Evolutionary conservation across 2,797 vertebrate species (phyloP).

Genomic region (Sparidentex hasta): DNA sequence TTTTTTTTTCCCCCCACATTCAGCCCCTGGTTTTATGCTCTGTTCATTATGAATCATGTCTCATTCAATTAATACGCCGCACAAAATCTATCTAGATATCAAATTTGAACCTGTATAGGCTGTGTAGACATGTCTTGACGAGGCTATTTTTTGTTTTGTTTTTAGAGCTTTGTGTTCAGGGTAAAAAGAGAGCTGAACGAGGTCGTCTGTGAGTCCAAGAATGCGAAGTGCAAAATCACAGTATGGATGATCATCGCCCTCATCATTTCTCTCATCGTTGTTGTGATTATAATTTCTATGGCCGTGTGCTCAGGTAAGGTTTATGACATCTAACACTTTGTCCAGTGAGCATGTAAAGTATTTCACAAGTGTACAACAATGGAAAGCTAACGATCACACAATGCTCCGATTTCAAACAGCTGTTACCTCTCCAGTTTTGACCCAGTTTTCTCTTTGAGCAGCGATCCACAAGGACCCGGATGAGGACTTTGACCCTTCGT

Average conservation of each 20-base stretch:
- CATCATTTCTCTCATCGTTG: slow-evolving; percentile 49
- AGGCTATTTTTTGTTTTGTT: neutral
- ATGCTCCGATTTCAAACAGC: neutral
- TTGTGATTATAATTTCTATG: slow-evolving; percentile 46
- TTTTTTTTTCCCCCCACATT: neutral
- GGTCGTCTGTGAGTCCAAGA: slow-evolving; percentile 7
- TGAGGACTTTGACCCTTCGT: slow-evolving; percentile 71
- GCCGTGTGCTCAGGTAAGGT: slow-evolving; percentile 72
- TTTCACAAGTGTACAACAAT: neutral
- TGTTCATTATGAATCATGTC: neutral
- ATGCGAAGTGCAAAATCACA: slow-evolving; percentile 23
- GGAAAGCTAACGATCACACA: neutral
- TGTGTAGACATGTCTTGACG: neutral
- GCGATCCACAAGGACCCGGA: slow-evolving; percentile 73
- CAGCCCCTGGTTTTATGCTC: neutral
- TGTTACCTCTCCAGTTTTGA: neutral
- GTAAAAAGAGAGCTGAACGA: slow-evolving; percentile 57
- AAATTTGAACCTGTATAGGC: neutral
- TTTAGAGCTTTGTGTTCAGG: neutral
- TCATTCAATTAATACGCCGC: neutral
- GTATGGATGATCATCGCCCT: slow-evolving; percentile 73
- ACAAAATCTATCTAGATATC: neutral
- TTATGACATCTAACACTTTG: neutral
- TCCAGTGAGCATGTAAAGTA: neutral
- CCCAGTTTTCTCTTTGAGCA: slow-evolving; percentile 52